Base-by-base conservation (phyloP, 2,113 vertebrate genomes). In the Cebidichthys violaceus region DNA sequence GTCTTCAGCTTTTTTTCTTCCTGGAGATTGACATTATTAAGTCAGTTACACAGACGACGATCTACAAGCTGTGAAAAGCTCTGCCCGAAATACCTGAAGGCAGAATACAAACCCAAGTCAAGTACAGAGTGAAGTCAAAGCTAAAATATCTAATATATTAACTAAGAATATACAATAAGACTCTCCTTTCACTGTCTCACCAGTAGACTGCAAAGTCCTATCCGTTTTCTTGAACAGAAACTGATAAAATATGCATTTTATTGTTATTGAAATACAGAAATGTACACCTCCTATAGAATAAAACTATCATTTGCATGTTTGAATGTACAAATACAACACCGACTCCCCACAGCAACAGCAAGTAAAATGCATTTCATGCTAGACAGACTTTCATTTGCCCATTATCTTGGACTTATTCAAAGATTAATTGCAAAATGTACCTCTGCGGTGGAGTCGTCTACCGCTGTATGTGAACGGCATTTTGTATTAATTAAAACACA, bases 401-500 rank as follows among this genome's bases (percentile, higher is more conserved):
- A 35, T 79, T 81, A 70, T 84, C 60, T 24, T 8, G 3, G 15
- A 57, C 73, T 70, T 62, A 37, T 35, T 78, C 27, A 62, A 31
- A 68, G 75, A 85, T 79, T 74, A 80, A 87, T 86, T 81, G 45
- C 70, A 50, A 55, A 50, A 50, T 84, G 50, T 84, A 83, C 57
- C 71, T 68, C 9, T 78, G 66, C 14, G 10, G 31, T 27, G n/a
- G 47, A 66, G 70, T 84, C 67, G 72, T 71, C 60, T 54, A 37
- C 68, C 59, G 70, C 61, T 55, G 41, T 78, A 66, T 77, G 70
- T 75, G 76, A 68, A 59, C 75, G 70, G 55, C 61, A 52, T 87
- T 81, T 73, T 72, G 55, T 66, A 65, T 82, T 80, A 84, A 90
- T 75, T 71, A 59, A 83, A 78, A 82, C 82, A 65, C n/a, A 29